phyloP scores from a whole-genome alignment of 2,113 vertebrate genomes.

The Gila orcuttii region DNA sequence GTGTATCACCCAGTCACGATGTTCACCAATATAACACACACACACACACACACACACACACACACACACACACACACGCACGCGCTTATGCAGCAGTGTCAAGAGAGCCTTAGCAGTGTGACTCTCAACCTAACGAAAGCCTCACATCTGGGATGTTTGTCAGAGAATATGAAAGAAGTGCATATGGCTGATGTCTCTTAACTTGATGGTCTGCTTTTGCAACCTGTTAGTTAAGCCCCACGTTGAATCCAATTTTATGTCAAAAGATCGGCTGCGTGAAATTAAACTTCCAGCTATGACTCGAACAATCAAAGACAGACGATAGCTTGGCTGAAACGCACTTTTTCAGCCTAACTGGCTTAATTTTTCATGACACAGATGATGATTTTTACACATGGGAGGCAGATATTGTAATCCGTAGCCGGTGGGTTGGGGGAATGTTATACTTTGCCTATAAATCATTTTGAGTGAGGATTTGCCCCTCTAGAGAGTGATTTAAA shows the following conservation, averaged over 20 bases:
- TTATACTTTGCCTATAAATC: conserved; percentile 67
- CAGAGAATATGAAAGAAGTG: not conserved
- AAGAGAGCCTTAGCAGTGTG: not conserved
- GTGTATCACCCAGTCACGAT: not conserved
- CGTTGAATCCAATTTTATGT: conserved; percentile 41
- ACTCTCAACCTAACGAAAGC: not conserved
- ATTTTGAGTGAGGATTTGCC: conserved; percentile 56
- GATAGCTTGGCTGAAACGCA: conserved; percentile 29
- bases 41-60: not conserved
- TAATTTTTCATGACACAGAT: conserved; percentile 58
- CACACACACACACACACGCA: not conserved
- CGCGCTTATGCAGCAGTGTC: not conserved
- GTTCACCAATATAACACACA: not conserved
- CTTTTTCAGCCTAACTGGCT: conserved; percentile 24
- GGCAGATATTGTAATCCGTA: conserved; percentile 56
- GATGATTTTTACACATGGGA: conserved; percentile 60
- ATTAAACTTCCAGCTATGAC: conserved; percentile 37
- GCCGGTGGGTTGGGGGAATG: conserved; percentile 57
- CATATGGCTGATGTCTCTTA: not conserved
- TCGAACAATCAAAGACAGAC: conserved; percentile 43
- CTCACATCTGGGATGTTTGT: not conserved
- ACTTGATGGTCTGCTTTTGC: conserved; percentile 37
- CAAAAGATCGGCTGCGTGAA: conserved; percentile 17
- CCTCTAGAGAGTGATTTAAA: conserved; percentile 65
- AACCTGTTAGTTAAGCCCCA: conserved; percentile 40